Evolutionary conservation across 2,888 invertebrate genomes (phyloP).

Genomic region (Cryptosula pallasiana): DNA sequence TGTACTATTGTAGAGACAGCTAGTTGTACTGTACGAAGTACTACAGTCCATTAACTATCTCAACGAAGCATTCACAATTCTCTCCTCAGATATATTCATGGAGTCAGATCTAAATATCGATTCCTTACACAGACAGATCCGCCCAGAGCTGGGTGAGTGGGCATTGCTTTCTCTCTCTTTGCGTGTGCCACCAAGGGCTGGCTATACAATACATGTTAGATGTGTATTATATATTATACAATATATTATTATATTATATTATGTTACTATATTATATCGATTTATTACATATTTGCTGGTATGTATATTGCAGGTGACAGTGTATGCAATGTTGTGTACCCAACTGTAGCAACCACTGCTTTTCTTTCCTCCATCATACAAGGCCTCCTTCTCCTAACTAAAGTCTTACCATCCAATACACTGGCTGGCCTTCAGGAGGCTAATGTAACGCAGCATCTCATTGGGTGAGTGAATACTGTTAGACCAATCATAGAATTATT

Average conservation of each 20-base stretch:
- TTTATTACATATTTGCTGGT: too few relatives aligned
- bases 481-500: too few relatives aligned
- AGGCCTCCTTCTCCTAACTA: not conserved
- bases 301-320: constrained; percentile 5
- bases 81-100: constrained; percentile 15
- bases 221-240: too few relatives aligned
- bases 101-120: constrained; percentile 13
- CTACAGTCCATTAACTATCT: not conserved
- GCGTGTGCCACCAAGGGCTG: too few relatives aligned
- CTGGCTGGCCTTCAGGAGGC: not conserved
- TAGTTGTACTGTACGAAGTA: not conserved
- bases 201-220: too few relatives aligned
- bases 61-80: not conserved
- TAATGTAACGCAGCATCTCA: not conserved
- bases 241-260: too few relatives aligned
- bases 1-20: constrained; percentile 4
- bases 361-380: constrained; percentile 7
- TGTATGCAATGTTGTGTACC: constrained; percentile 18
- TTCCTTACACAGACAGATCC: constrained; percentile 14
- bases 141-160: constrained; percentile 14
- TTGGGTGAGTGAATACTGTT: constrained; percentile 11
- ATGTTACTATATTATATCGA: too few relatives aligned
- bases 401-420: not conserved
- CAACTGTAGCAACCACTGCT: not conserved
- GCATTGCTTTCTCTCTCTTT: too few relatives aligned